Evolutionary conservation across 2,113 vertebrate species (phyloP).

Genomic region (Bufo bufo): DNA sequence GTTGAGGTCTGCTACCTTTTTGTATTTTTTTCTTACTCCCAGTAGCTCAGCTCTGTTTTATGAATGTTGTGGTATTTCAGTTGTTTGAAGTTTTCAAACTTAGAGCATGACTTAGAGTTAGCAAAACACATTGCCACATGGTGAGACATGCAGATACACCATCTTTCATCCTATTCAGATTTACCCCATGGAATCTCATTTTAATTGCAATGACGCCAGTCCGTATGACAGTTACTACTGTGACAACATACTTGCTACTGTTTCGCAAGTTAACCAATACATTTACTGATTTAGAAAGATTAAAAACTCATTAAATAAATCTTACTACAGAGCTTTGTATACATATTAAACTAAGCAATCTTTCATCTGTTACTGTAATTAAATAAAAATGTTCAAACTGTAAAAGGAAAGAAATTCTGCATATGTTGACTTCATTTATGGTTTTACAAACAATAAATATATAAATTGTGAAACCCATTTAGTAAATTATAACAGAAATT

Average conservation of each 20-base stretch:
- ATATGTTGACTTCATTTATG: background rate
- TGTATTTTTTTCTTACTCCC: conserved; percentile 83
- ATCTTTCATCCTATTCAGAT: conserved; percentile 65
- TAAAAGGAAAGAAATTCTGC: background rate
- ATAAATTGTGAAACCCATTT: background rate
- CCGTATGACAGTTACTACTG: conserved; percentile 35
- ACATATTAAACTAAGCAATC: background rate
- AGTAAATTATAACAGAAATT: background rate
- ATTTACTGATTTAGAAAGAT: conserved; percentile 5
- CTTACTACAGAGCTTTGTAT: background rate
- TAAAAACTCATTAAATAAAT: conserved; percentile 6
- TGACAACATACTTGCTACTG: conserved; percentile 39
- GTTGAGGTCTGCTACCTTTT: conserved; percentile 94
- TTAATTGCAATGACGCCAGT: conserved; percentile 49
- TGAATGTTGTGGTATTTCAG: conserved; percentile 92
- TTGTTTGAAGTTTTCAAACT: conserved; percentile 91
- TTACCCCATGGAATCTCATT: conserved; percentile 47
- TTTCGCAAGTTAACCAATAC: conserved; percentile 16
- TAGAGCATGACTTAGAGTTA: conserved; percentile 81
- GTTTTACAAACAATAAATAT: background rate
- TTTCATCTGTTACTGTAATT: background rate
- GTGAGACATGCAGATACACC: conserved; percentile 71
- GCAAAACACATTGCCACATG: conserved; percentile 80
- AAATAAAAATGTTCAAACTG: background rate
- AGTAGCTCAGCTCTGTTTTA: conserved; percentile 94